Conservation (phyloP, 2,888 invertebrate species). For the Caenorhabditis virilis region DNA sequence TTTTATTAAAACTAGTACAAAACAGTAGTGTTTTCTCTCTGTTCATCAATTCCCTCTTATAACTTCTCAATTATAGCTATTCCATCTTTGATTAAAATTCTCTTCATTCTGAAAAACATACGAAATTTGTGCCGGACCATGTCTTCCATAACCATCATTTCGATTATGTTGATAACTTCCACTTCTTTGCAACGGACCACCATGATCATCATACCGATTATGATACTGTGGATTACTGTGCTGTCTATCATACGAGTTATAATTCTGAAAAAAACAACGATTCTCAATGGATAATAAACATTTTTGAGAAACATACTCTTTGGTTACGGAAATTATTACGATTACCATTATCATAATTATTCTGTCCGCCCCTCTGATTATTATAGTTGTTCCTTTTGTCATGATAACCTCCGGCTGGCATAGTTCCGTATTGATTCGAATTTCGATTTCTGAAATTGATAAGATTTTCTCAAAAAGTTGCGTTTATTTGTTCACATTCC, state of each 20-base stretch:
- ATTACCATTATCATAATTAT: background rate
- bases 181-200: constrained; percentile 23
- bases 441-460: constrained; percentile 1
- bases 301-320: constrained; percentile 4
- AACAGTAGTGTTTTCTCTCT: background rate
- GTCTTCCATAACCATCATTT: constrained; percentile 4
- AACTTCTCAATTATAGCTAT: background rate
- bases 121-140: too few species aligned
- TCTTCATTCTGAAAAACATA: too few species aligned
- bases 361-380: constrained; percentile 1
- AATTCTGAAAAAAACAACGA: background rate
- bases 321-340: constrained; percentile 18
- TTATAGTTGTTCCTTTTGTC: constrained; percentile 19
- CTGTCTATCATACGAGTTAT: constrained; percentile 24
- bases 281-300: too few species aligned
- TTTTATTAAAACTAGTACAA: too few species aligned
- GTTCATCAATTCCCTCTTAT: too few species aligned
- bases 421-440: constrained; percentile 15
- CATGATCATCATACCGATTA: constrained; percentile 5
- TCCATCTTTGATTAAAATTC: too few species aligned
- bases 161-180: constrained; percentile 28
- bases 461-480: too few species aligned
- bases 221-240: constrained; percentile 14
- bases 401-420: constrained; percentile 31
- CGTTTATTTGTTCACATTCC: too few species aligned